Percentiles rank a stretch among this genome's conserved stretches.
Conservation (phyloP, 1,140 invertebrate species). For the Drosophila paulistorum region DNA sequence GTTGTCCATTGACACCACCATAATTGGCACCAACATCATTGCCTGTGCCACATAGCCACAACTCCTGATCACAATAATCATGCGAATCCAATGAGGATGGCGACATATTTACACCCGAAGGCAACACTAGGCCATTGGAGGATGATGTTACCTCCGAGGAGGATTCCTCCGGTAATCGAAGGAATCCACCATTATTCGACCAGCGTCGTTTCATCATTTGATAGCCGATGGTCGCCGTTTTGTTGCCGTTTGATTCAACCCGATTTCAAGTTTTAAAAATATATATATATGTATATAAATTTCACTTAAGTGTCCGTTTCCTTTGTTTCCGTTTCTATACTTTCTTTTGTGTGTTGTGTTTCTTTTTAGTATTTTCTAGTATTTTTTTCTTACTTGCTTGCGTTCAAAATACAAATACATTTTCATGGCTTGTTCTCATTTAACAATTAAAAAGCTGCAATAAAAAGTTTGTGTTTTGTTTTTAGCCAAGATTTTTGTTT, state of each 20-base stretch:
- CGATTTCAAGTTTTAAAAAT: slow-evolving; percentile 5
- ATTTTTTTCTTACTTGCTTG: slow-evolving; percentile 80
- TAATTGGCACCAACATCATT: slow-evolving; percentile 70
- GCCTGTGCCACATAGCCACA: slow-evolving; percentile 88
- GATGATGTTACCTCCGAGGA: slow-evolving; percentile 90
- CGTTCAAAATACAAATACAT: slow-evolving; percentile 82
- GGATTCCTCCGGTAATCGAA: slow-evolving; percentile 88
- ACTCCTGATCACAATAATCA: slow-evolving; percentile 89
- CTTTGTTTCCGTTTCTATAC: not conserved
- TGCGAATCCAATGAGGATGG: slow-evolving; percentile 87
- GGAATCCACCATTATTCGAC: slow-evolving; percentile 87
- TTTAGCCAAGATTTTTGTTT: slow-evolving; percentile 30
- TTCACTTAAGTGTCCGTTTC: not conserved
- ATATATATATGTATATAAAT: no score
- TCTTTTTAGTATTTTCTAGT: slow-evolving; percentile 40
- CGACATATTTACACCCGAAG: slow-evolving; percentile 86
- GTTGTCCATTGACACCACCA: slow-evolving; percentile 44
- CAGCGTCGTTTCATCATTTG: slow-evolving; percentile 89
- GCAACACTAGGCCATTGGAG: slow-evolving; percentile 84
- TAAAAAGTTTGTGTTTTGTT: slow-evolving; percentile 34
- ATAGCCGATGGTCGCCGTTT: slow-evolving; percentile 75
- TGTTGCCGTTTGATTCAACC: slow-evolving; percentile 58
- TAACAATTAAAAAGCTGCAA: slow-evolving; percentile 56
- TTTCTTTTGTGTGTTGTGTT: slow-evolving; percentile 7
- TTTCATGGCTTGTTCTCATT: slow-evolving; percentile 50